Evolutionary conservation across 2,113 vertebrate genomes (phyloP), one percentile per base, ranked within the genome.

Genomic region (Platysteira castanea): DNA sequence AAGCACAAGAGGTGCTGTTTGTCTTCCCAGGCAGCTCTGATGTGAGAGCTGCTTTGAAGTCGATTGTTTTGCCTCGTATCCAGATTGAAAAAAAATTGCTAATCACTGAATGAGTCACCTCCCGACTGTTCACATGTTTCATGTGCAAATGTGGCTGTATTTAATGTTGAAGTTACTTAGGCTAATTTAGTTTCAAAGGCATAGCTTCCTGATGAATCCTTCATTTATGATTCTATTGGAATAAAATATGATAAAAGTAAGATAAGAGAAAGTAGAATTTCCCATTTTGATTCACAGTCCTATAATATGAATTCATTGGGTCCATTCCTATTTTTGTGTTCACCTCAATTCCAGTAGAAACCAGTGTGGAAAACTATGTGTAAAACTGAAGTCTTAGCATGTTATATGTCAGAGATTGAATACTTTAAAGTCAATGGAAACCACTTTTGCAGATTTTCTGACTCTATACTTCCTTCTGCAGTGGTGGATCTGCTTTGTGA

Each of bases 401-500:
- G 27, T n/a, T 56, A 22, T n/a, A 41, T 93, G 52, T 76, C 33
- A 88, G 74, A 78, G 33, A 53, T 13, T 33, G 28, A 76, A 50
- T n/a, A 21, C 15, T 84, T 74, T 15, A 18, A 69, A 87, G 26
- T 76, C 30, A 28, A 5, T 19, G 33, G 69, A 78, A 89, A 84
- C 44, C 1, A 5, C 35, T 80, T 81, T 24, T 69, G 42, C 3
- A 0, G 71, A 10, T 81, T 87, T 85, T 65, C 80, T 96, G 56
- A 95, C 71, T 91, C 90, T 37, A 1, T 54, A 3, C 88, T 84
- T 96, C 96, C 54, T 81, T 61, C 78, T 88, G 33, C 97, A 99
- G 99, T 99, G 99, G 99, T 99, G 99, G 99, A 98, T 99, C 92
- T 99, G 99, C 97, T 99, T 99, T 90, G 99, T 99, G 98, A 99